Evolutionary conservation across 1,140 invertebrate genomes (phyloP), one percentile per base, ranked within the genome.

Genomic region (Tetramorium simillimum): DNA sequence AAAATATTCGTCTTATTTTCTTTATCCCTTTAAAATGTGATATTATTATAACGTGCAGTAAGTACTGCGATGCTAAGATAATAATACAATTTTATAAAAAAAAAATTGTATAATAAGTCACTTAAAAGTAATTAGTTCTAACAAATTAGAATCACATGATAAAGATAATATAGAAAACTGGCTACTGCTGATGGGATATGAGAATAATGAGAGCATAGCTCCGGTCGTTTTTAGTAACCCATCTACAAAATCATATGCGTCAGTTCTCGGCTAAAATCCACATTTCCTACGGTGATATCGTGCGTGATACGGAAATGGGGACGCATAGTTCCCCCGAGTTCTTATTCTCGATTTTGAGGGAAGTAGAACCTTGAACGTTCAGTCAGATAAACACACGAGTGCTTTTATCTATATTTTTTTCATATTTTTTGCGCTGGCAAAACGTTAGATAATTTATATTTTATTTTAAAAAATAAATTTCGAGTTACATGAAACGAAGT

Each of bases 251-350:
- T 92, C 90, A 93, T 89, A 93, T 91, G 92, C 92, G 89, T 91
- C 92, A 91, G 82, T 92, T 92, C 86, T 89, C 88, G 80, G 81
- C 86, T 67, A 86, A 92, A 88, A 92, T 92, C 85, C 91, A 87
- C 92, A 89, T 90, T 93, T 93, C 91, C 92, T 87, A 88, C 78
- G 62, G 28, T 51, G 77, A 49, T 69, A 76, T 62, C 56, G 28
- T 51, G 85, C 86, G 73, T 65, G 63, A 69, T 65, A 89, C 92
- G 91, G 92, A 92, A 92, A 88, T 88, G 69, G 88, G 88, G 88
- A 24, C 88, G 90, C 80, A 24, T 46, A 73, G 49, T n/a, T 60
- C 72, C 63, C 62, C 33, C 12, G 0, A 37, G 14, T 37, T 84
- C 24, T 53, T 37, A 60, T 24, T 12, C 86, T 33, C 46, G 28